Evolutionary conservation across 92 coral and sea anemone species (phyloP).

Genomic region (Anthopleura xanthogrammica): DNA sequence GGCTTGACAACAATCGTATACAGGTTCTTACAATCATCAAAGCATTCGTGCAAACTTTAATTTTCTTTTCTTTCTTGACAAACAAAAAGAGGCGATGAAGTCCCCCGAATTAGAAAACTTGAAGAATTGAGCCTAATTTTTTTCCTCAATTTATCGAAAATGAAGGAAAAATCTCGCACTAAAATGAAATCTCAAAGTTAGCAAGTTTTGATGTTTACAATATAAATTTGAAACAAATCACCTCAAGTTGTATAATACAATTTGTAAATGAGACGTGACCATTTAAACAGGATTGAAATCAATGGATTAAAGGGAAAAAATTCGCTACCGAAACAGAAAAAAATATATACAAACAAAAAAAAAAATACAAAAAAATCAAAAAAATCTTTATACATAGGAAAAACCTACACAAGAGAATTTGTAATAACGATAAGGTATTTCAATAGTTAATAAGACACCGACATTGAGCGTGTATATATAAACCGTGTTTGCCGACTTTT

Average conservation of each 20-base stretch:
- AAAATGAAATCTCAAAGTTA: not conserved
- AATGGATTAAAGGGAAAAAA: not conserved
- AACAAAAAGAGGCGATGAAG: not conserved
- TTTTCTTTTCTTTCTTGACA: not conserved
- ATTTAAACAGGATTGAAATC: not conserved
- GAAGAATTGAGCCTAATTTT: no score
- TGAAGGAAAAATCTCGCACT: not conserved
- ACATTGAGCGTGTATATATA: slow-evolving; percentile 24
- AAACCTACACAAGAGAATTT: slow-evolving; percentile 10
- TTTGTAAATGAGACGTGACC: slow-evolving; percentile 4
- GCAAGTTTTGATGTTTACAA: slow-evolving; percentile 23
- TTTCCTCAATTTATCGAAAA: not conserved
- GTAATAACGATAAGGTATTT: slow-evolving; percentile 17
- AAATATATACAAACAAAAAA: not conserved
- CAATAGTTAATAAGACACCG: slow-evolving; percentile 25
- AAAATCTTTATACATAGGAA: not conserved
- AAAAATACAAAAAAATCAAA: not conserved
- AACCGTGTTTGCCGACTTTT: slow-evolving; percentile 47
- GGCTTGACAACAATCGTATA: not conserved
- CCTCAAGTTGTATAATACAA: not conserved
- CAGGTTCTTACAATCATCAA: not conserved
- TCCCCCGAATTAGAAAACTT: not conserved
- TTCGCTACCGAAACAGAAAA: not conserved
- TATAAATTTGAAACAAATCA: slow-evolving; percentile 10
- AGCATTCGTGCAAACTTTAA: not conserved